Percentiles rank a stretch among this genome's conserved stretches.
Conservation (phyloP, 2,113 vertebrate genomes). For the Lanius collurio region DNA sequence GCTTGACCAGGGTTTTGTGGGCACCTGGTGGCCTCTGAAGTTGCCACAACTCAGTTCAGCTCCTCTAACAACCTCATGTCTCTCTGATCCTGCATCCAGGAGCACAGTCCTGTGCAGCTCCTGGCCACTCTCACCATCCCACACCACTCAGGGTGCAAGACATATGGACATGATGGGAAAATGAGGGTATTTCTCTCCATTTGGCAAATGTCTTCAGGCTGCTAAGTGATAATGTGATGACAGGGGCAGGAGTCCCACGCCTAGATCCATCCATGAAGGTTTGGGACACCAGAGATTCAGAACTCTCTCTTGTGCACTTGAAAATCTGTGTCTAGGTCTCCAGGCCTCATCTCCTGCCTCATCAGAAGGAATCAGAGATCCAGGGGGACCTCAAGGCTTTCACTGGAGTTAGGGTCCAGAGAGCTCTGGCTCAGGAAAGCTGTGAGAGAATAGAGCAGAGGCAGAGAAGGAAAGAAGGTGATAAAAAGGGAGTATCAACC, state of each 20-base stretch:
- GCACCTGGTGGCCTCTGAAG: not conserved
- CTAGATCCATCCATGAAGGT: not conserved
- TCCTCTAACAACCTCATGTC: not conserved
- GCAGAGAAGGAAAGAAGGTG: not conserved
- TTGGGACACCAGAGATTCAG: not conserved
- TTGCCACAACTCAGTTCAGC: not conserved
- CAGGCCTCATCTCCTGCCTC: not conserved
- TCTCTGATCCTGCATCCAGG: not conserved
- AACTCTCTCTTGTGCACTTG: not conserved
- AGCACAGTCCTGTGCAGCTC: not conserved
- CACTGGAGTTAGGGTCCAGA: not conserved
- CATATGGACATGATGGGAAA: not conserved
- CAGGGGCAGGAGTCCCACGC: accelerated
- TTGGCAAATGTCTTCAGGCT: not conserved
- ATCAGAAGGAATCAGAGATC: not conserved
- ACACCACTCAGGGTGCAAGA: not conserved
- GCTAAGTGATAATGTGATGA: not conserved
- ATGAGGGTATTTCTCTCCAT: not conserved
- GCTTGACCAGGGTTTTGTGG: not conserved
- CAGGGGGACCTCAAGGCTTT: not conserved
- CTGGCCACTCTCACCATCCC: not conserved
- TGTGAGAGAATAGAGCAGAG: not conserved
- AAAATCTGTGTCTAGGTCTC: not conserved
- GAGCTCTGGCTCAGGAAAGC: not conserved
- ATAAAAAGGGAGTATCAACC: not conserved